phyloP scores from a whole-genome alignment of 53 echinoderm and acorn worm species.

The Patiria pectinifera region DNA sequence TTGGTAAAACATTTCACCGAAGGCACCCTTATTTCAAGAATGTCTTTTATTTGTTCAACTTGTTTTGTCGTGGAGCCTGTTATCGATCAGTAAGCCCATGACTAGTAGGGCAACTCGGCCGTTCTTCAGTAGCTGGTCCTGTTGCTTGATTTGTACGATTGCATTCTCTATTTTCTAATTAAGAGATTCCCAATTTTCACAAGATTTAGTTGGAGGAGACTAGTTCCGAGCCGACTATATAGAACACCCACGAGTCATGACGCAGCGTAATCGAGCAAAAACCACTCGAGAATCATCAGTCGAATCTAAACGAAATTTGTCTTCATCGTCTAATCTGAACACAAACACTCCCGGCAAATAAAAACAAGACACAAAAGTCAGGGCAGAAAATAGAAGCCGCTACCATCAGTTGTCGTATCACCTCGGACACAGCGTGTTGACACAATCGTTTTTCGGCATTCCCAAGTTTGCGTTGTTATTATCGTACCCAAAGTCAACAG shows the following conservation, averaged over 20 bases:
- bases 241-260: neutral
- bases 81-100: too few species aligned
- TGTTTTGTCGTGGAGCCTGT: too few species aligned
- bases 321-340: constrained; percentile 16
- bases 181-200: too few species aligned
- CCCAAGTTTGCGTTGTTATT: constrained; percentile 26
- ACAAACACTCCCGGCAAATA: constrained; percentile 16
- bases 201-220: neutral
- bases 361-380: neutral
- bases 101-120: too few species aligned
- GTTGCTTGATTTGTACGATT: too few species aligned
- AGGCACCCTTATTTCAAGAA: too few species aligned
- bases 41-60: too few species aligned
- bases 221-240: neutral
- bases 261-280: neutral
- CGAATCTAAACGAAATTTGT: constrained; percentile 26
- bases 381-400: constrained; percentile 15
- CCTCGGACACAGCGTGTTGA: constrained; percentile 27
- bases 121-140: too few species aligned
- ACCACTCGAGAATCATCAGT: neutral
- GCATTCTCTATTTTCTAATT: too few species aligned
- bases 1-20: too few species aligned
- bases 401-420: constrained; percentile 45
- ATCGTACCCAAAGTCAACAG: constrained; percentile 38
- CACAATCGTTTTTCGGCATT: constrained; percentile 24